Base-by-base conservation (phyloP, 2,888 invertebrate species). In the Volucella bombylans region DNA sequence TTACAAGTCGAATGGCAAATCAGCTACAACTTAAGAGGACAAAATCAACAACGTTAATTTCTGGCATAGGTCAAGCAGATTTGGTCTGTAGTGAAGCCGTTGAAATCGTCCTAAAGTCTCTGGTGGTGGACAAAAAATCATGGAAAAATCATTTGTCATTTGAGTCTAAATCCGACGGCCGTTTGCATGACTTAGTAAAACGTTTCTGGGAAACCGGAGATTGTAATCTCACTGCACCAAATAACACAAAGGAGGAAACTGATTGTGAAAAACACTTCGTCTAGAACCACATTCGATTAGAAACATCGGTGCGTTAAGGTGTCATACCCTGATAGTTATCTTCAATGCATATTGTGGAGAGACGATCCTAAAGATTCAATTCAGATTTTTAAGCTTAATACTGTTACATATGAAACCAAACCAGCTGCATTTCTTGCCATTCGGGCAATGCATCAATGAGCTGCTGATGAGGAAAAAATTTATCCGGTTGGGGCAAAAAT, bases 251-350 rank as follows among this genome's bases (percentile, higher is more conserved):
- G 23, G 64, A 41, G 79, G 82, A 14, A 18, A 54, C 74, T 10
- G 54, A 64, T 10, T 82, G 87, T 39, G 81, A 86, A 50, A 39
- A 57, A 1, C 72, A 81, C 43, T 83, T 83, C 49, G 31, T 65
- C n/a, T 38, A 62, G 39, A 82, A 50, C 38, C 54, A 55, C 43
- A 14, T 10, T 62, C 74, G 83, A 12, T n/a, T n/a, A n/a, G n/a
- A 86, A 49, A 87, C 85, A 72, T 52, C 67, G 86, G 2, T 82
- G 85, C 52, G 76, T 87, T 38, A 49, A 72, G 8, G 45, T 86
- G 1, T 68, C 74, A 8, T 15, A 82, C 45, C 87, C 82, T 12
- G 86, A 87, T 15, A 45, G 64, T n/a, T 71, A 68, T 45, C 62
- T 83, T 6, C 86, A 86, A 57, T 86, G 79, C 18, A 68, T 86